Evolutionary conservation across 2,113 vertebrate genomes (phyloP), one percentile per base, ranked within the genome.

Genomic region (Symphodus melops): DNA sequence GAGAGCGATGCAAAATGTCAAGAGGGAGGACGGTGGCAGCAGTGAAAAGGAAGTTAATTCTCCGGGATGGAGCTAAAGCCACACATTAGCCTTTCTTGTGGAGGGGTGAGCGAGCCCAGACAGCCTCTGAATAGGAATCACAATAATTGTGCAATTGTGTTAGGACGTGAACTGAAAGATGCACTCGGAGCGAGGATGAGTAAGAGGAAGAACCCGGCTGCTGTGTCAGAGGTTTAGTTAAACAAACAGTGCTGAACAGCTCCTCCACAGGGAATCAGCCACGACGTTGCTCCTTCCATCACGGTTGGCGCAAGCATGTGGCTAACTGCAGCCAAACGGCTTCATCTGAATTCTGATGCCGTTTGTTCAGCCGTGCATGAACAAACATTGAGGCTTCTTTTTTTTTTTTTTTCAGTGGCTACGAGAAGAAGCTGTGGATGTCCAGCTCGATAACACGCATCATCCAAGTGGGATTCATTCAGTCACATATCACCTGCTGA

Each of bases 71-170:
- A 68, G 41, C 44, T 64, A 80, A 86, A 86, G 63, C 61, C 65
- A 52, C 52, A 84, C 36, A 75, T 86, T 86, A 80, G 77, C 82
- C 79, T 89, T 72, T 84, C 57, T 37, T 51, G 54, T 25, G 37
- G 48, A 63, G 56, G 72, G 73, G 61, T 78, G 75, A 84, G 39
- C 49, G 53, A 75, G 51, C 87, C 56, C 42, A 74, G 78, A 70
- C 52, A 60, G 68, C 33, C 48, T 7, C 21, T 68, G 57, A 84
- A 75, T 61, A 49, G 8, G 52, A 80, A 77, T 70, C 62, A 66
- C 28, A 70, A 68, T 78, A 72, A 88, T 76, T 81, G 84, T 87
- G 84, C 49, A 85, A 86, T 88, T 88, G 79, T 58, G 42, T 86
- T 83, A 84, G 77, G 48, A 80, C 61, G 82, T 52, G 21, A 68